Percentiles rank a stretch among this genome's conserved stretches.
Conservation (phyloP, 2,888 invertebrate species). For the Drosophila neutralis region DNA sequence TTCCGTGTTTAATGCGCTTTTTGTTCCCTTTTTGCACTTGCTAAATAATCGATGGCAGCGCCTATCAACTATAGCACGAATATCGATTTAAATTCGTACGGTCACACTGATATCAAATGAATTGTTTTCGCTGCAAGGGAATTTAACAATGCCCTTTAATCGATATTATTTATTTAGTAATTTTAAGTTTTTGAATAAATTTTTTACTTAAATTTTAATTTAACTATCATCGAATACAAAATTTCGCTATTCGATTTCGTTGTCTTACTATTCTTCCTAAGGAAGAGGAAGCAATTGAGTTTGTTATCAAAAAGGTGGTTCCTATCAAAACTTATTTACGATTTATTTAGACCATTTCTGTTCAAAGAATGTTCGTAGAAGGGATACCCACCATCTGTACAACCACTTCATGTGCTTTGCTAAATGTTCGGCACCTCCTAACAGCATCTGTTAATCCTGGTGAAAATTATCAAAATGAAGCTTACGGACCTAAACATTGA, state of each 20-base stretch:
- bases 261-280: background rate
- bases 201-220: background rate
- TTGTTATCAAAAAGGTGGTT: conserved; percentile 10
- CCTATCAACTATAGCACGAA: background rate
- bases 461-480: conserved; percentile 41
- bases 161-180: background rate
- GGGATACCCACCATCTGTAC: background rate
- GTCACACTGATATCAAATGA: background rate
- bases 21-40: conserved; percentile 18
- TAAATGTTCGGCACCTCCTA: conserved; percentile 3
- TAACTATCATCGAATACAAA: conserved; percentile 24
- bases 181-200: background rate
- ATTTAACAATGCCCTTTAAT: background rate
- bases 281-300: background rate
- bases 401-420: background rate
- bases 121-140: background rate
- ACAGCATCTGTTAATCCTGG: background rate
- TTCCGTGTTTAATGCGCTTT: conserved; percentile 41
- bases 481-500: conserved; percentile 81
- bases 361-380: conserved; percentile 16
- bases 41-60: conserved; percentile 25
- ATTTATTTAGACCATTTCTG: conserved; percentile 1
- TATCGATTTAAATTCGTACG: conserved; percentile 6
- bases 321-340: background rate
- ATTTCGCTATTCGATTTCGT: background rate